Conservation (phyloP, 2,888 invertebrate species). For the Beris chalybata region DNA sequence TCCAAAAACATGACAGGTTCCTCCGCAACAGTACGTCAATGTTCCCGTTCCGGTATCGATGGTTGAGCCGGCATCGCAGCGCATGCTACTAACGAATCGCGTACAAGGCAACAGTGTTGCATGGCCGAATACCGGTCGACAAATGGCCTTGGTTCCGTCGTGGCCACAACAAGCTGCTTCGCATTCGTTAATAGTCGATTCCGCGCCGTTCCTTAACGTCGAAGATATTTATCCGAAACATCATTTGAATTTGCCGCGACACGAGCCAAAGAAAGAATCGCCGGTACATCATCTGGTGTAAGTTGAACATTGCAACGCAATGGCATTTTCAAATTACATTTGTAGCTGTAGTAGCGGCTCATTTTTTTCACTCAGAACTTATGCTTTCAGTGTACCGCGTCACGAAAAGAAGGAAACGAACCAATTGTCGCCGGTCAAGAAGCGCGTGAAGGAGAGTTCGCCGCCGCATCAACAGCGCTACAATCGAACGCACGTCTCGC, state of each 20-base stretch:
- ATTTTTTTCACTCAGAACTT: slow-evolving; percentile 23
- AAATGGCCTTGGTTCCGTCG: slow-evolving; percentile 81
- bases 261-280: slow-evolving; percentile 63
- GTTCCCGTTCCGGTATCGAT: slow-evolving; percentile 79
- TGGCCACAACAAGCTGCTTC: slow-evolving; percentile 78
- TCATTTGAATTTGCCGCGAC: slow-evolving; percentile 63
- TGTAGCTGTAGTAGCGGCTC: slow-evolving; percentile 1
- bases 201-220: slow-evolving; percentile 72
- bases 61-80: slow-evolving; percentile 80
- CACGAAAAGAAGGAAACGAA: slow-evolving; percentile 82
- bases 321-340: background rate
- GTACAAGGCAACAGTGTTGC: slow-evolving; percentile 57
- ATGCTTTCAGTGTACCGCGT: slow-evolving; percentile 55
- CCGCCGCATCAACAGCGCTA: slow-evolving; percentile 69
- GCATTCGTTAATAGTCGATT: slow-evolving; percentile 75
- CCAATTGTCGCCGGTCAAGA: slow-evolving; percentile 94
- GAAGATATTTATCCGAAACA: slow-evolving; percentile 60
- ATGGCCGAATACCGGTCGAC: slow-evolving; percentile 61
- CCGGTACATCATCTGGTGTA: slow-evolving; percentile 59
- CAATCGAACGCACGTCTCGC: slow-evolving; percentile 55
- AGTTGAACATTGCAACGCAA: slow-evolving; percentile 40
- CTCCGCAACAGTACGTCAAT: slow-evolving; percentile 83
- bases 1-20: slow-evolving; percentile 57
- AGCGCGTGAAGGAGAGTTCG: slow-evolving; percentile 93
- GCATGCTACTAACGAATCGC: slow-evolving; percentile 70